Base-by-base conservation (phyloP, 2,113 vertebrate species). In the Odocoileus virginianus region DNA sequence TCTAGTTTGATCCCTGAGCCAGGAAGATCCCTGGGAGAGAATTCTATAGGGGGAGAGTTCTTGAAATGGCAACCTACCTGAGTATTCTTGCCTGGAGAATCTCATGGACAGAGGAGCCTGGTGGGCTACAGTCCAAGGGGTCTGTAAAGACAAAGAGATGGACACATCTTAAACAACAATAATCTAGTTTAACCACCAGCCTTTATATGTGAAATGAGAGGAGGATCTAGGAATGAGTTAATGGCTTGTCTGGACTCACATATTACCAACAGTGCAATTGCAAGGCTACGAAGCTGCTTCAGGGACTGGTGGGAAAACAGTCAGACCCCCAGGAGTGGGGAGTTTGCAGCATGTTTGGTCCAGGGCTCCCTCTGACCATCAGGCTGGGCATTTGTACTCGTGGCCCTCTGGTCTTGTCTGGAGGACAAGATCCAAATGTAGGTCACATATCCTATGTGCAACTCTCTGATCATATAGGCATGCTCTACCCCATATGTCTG, bases 401-500 rank as follows among this genome's bases (percentile, higher is more conserved):
- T 89, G 47, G 21, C 14, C 9, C 14, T 13, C 27, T 25, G 6
- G 13, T 57, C n/a, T 76, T 81, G 27, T 74, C 54, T 10, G 1
- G 15, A 87, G 15, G 47, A 60, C 33, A 61, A 50, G 25, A 79
- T 16, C 61, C 52, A 83, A 71, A 40, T 25, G 12, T 33, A 25
- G 25, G 50, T 91, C 93, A 19, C 0, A 0, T 25, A 13, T 25
- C 40, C 47, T 40, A 33, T 36, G 14, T 57, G 11, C 47, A 25
- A 7, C 13, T 15, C 61, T 78, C 50, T 19, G 8, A n/a, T 25
- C 16, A 1, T 11, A 3, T 55, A 0, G 28, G 50, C 13, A 57
- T 19, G 0, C 16, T 21, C 21, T 19, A 7, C 9, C 15, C 71
- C 6, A 0, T 40, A 2, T 21, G 7, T 50, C 40, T 58, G 21